phyloP scores from a whole-genome alignment of 2,888 invertebrate genomes.

The Tribolium freemani region DNA sequence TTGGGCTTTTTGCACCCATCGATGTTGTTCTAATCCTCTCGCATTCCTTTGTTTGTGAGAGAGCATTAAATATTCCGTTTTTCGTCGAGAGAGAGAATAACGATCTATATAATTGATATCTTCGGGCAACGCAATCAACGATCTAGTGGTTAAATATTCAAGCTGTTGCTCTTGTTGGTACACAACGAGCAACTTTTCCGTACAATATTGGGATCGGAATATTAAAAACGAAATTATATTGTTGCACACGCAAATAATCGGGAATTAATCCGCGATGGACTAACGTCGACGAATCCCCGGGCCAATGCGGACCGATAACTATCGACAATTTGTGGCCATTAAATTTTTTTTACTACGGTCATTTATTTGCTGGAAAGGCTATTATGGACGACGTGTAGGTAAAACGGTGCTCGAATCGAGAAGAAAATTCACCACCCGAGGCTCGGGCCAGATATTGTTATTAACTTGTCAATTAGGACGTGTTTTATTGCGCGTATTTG shows the following conservation, averaged over 20 bases:
- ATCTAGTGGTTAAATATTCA: conserved; percentile 67
- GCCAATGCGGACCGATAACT: conserved; percentile 57
- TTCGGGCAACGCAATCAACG: conserved; percentile 67
- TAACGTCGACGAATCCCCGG: conserved; percentile 55
- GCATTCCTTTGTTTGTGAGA: conserved; percentile 64
- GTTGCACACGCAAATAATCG: conserved; percentile 60
- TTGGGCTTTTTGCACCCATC: conserved; percentile 11
- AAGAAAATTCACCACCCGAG: conserved; percentile 31
- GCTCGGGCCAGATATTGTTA: conserved; percentile 40
- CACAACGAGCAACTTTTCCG: conserved; percentile 60
- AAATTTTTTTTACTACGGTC: conserved; percentile 32
- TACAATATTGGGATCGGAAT: conserved; percentile 67
- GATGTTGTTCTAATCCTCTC: conserved; percentile 27
- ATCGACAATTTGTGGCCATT: conserved; percentile 58
- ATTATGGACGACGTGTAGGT: conserved; percentile 42
- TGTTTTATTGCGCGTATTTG: conserved; percentile 40
- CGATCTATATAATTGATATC: conserved; percentile 69
- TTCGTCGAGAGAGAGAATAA: conserved; percentile 63
- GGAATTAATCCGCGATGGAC: conserved; percentile 54
- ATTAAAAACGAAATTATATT: conserved; percentile 65
- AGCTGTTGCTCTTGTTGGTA: conserved; percentile 58
- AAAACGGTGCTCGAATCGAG: conserved; percentile 23
- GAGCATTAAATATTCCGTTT: conserved; percentile 67
- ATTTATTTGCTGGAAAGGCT: conserved; percentile 44
- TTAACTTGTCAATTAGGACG: conserved; percentile 45